Evolutionary conservation across 2,888 invertebrate species (phyloP).

Genomic region (Nesidiocoris tenuis): DNA sequence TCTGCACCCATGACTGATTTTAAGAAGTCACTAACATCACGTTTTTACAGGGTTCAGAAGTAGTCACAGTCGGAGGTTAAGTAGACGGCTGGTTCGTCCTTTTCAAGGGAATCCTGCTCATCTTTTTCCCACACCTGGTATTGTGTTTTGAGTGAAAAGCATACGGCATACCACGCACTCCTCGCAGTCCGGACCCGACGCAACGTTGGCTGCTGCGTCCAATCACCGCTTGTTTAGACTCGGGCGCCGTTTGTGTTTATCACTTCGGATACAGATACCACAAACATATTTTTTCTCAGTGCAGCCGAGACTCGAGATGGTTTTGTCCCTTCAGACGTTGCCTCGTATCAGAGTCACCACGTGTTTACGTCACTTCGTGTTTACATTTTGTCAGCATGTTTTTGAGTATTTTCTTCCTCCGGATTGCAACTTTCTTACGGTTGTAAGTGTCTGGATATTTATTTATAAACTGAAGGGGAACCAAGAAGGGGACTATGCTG

Average conservation of each 20-base stretch:
- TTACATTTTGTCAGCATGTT: no score
- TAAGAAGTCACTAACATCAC: no score
- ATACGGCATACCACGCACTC: background rate
- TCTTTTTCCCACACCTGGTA: background rate
- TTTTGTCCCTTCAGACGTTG: background rate
- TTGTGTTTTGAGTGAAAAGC: background rate
- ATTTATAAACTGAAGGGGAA: no score
- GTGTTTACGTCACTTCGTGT: no score
- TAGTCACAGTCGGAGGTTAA: background rate
- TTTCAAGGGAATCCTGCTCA: background rate
- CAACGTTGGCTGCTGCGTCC: background rate
- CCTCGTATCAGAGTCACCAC: no score
- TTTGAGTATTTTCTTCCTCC: no score
- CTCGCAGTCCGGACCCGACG: background rate
- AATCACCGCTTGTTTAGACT: background rate
- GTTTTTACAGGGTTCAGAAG: no score
- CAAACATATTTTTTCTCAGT: conserved; percentile 9
- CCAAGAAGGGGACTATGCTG: no score
- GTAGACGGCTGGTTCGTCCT: background rate
- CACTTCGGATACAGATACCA: conserved; percentile 21
- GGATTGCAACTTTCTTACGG: no score
- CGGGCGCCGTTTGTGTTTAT: conserved; percentile 10
- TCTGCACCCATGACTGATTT: no score
- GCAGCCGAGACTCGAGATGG: background rate
- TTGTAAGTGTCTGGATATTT: no score